Percentiles rank a stretch among this genome's conserved stretches.
These are phyloP conservation scores for Diabrotica undecimpunctata DNA, from an alignment of 1,140 invertebrate species.

Conservation along the genomic window DNA sequence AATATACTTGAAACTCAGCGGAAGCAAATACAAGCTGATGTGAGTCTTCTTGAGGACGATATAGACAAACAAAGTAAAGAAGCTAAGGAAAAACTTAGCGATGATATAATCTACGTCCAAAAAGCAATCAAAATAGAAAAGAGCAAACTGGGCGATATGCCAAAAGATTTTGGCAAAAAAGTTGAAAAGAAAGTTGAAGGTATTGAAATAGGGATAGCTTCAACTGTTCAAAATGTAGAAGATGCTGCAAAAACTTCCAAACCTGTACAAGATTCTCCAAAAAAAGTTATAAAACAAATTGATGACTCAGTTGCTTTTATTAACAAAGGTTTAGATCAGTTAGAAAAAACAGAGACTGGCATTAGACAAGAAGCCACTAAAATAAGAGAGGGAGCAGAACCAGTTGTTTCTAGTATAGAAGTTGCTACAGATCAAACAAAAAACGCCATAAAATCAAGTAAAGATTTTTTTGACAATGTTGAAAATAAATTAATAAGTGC, in stretches of 20 bases:
- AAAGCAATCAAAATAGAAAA: constrained; percentile 8
- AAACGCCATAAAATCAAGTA: neutral
- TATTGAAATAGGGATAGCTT: constrained; percentile 9
- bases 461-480: constrained; percentile 21
- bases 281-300: constrained; percentile 6
- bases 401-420: neutral
- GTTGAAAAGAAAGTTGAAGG: constrained; percentile 9
- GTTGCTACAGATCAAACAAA: neutral
- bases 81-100: neutral
- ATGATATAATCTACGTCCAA: constrained; percentile 7
- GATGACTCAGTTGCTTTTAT: neutral
- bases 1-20: neutral
- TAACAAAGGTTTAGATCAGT: neutral
- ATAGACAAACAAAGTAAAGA: constrained; percentile 1
- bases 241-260: neutral
- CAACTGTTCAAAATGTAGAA: constrained; percentile 13
- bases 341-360: constrained; percentile 8
- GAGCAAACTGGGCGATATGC: constrained; percentile 14
- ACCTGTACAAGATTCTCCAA: constrained; percentile 1
- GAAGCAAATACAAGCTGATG: neutral
- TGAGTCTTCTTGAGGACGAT: neutral
- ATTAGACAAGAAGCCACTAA: neutral
- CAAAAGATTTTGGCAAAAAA: constrained; percentile 8
- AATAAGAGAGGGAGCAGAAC: constrained; percentile 4
- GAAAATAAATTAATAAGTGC: constrained; percentile 7